A percentile compares a stretch with the other conserved stretches of the same genome.
phyloP scores from a whole-genome alignment of 1,140 invertebrate species.

The Latrodectus geometricus region DNA sequence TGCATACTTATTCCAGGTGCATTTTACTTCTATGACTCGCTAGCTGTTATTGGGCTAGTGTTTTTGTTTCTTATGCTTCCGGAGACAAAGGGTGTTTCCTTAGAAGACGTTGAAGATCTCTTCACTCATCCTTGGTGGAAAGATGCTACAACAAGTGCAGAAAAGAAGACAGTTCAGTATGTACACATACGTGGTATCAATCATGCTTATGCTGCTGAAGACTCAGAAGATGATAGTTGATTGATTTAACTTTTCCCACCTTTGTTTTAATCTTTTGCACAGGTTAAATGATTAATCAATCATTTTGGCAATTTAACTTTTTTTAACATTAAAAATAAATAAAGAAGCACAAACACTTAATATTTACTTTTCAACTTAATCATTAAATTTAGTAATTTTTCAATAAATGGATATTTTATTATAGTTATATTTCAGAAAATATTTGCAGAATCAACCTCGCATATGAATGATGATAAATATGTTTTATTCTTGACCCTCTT shows the following conservation, averaged over 20 bases:
- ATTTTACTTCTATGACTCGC: constrained; percentile 73
- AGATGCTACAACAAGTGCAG: constrained; percentile 65
- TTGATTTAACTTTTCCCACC: background rate
- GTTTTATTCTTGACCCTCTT: no score
- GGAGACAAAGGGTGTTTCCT: constrained; percentile 73
- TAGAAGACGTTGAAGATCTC: constrained; percentile 73
- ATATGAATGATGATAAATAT: no score
- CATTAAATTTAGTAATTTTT: no score
- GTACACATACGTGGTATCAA: constrained; percentile 71
- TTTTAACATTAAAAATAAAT: no score
- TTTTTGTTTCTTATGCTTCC: constrained; percentile 72
- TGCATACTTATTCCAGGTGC: constrained; percentile 69
- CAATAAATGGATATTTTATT: no score
- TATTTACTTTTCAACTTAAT: no score
- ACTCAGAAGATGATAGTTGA: constrained; percentile 65
- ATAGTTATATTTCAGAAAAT: no score
- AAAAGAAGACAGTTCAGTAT: constrained; percentile 70
- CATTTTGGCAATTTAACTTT: no score
- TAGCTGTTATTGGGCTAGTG: constrained; percentile 71
- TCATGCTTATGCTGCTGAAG: constrained; percentile 65
- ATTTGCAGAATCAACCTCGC: no score
- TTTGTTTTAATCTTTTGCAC: background rate
- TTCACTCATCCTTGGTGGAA: constrained; percentile 67
- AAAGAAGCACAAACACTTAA: no score
- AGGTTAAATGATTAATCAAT: background rate